These are phyloP conservation scores for Drosophila mettleri DNA, from an alignment of 2,888 invertebrate genomes.

Conservation along the genomic window DNA sequence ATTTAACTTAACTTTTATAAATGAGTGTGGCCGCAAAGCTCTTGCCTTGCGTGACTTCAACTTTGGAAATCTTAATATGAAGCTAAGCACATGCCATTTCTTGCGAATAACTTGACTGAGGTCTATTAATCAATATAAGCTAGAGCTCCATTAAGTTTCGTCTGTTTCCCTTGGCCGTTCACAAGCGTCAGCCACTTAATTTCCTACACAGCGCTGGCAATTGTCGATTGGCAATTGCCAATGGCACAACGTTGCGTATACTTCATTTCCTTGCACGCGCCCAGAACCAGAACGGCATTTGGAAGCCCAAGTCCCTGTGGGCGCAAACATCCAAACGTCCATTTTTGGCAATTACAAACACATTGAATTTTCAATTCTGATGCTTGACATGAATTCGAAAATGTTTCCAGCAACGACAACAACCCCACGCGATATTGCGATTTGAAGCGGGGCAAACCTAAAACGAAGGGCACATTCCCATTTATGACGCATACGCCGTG, in stretches of 20 bases:
- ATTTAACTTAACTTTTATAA: constrained; percentile 17
- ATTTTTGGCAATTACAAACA: constrained; percentile 53
- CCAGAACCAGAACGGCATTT: constrained; percentile 45
- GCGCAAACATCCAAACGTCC: constrained; percentile 27
- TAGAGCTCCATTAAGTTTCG: constrained; percentile 19
- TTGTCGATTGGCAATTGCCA: constrained; percentile 14
- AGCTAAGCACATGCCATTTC: background rate
- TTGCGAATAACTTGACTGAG: background rate
- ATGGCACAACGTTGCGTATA: constrained; percentile 43
- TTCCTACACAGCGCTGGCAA: constrained; percentile 42
- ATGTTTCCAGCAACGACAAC: constrained; percentile 14
- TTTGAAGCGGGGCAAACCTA: constrained; percentile 30
- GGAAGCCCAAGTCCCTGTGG: constrained; percentile 28
- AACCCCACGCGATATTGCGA: constrained; percentile 30
- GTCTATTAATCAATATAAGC: constrained; percentile 47
- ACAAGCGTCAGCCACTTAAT: constrained; percentile 60
- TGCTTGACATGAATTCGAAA: constrained; percentile 24
- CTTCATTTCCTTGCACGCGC: constrained; percentile 60
- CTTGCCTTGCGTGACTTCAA: constrained; percentile 2
- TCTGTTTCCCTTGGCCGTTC: constrained; percentile 14
- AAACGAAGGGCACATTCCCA: constrained; percentile 26
- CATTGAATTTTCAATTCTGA: constrained; percentile 52
- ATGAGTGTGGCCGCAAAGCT: background rate
- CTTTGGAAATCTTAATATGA: constrained; percentile 4
- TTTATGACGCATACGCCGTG: constrained; percentile 38